phyloP scores from a whole-genome alignment of 2,888 invertebrate species.

The Leptura quadrifasciata region DNA sequence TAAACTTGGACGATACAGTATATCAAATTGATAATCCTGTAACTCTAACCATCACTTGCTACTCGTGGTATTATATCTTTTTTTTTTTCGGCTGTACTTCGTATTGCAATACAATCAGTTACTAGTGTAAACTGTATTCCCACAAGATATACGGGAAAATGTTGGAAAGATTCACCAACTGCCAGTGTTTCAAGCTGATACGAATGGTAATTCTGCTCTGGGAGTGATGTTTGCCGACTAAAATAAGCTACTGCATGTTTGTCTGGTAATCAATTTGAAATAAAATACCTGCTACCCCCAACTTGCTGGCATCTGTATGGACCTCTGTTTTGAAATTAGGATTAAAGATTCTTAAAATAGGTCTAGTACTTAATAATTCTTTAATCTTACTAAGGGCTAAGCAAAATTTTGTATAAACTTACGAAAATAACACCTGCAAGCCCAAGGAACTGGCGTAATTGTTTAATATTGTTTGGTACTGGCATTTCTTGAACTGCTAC shows the following conservation, averaged over 20 bases:
- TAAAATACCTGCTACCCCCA: no score
- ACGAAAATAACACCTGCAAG: no score
- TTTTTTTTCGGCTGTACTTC: constrained; percentile 22
- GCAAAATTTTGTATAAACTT: no score
- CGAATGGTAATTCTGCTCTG: constrained; percentile 13
- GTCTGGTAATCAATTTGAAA: constrained; percentile 8
- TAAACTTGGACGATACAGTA: constrained; percentile 4
- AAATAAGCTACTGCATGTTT: constrained; percentile 16
- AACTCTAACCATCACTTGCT: constrained; percentile 15
- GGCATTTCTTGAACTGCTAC: no score
- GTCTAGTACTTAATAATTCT: constrained; percentile 5
- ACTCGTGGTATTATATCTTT: constrained; percentile 19
- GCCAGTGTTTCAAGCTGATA: constrained; percentile 22
- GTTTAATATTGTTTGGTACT: no score
- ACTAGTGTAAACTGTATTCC: constrained; percentile 18
- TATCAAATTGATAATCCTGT: constrained; percentile 23
- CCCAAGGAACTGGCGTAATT: no score
- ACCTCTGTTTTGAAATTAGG: not conserved
- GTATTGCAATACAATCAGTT: constrained; percentile 20
- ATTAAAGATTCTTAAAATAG: constrained; percentile 22
- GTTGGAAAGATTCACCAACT: not conserved
- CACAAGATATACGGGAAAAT: constrained; percentile 18
- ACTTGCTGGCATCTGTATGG: constrained; percentile 15
- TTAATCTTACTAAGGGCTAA: constrained; percentile 8
- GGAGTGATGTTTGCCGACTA: constrained; percentile 8